phyloP scores from a whole-genome alignment of 2,888 invertebrate genomes.

The Apodemia hepburni region DNA sequence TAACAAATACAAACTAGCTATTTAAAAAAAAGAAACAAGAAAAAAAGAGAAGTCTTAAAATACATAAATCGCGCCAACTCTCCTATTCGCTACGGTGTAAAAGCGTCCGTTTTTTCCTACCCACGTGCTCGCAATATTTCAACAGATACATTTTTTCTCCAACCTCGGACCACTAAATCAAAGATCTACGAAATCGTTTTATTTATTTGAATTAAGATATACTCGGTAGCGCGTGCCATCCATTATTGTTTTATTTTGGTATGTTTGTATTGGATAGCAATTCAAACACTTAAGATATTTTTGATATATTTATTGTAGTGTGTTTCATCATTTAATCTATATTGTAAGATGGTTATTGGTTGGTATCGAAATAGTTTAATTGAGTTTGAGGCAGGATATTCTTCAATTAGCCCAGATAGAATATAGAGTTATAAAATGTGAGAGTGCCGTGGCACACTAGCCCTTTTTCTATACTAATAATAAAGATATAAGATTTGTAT shows the following conservation, averaged over 20 bases:
- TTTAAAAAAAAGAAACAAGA: too few species aligned
- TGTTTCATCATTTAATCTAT: conserved; percentile 7
- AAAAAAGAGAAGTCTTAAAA: background rate
- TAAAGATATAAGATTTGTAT: too few species aligned
- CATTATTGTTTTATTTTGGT: conserved; percentile 3
- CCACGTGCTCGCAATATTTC: conserved; percentile 33
- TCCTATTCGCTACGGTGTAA: conserved; percentile 29
- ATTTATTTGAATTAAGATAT: conserved; percentile 16
- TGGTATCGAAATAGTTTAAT: background rate
- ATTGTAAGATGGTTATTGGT: background rate
- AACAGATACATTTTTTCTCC: conserved; percentile 28
- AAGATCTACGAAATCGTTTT: conserved; percentile 14
- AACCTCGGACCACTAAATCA: conserved; percentile 24
- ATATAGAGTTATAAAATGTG: background rate
- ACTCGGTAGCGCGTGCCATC: background rate
- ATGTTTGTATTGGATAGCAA: conserved; percentile 3
- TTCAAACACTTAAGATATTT: conserved; percentile 4
- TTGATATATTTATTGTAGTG: background rate
- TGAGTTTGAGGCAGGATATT: background rate
- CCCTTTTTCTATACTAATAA: too few species aligned
- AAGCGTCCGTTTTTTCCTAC: conserved; percentile 14
- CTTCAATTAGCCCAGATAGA: background rate
- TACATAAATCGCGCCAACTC: background rate
- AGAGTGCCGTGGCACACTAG: too few species aligned
- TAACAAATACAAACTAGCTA: too few species aligned